Evolutionary conservation across 2,888 invertebrate genomes (phyloP).

Genomic region (Matsumyia berberina): DNA sequence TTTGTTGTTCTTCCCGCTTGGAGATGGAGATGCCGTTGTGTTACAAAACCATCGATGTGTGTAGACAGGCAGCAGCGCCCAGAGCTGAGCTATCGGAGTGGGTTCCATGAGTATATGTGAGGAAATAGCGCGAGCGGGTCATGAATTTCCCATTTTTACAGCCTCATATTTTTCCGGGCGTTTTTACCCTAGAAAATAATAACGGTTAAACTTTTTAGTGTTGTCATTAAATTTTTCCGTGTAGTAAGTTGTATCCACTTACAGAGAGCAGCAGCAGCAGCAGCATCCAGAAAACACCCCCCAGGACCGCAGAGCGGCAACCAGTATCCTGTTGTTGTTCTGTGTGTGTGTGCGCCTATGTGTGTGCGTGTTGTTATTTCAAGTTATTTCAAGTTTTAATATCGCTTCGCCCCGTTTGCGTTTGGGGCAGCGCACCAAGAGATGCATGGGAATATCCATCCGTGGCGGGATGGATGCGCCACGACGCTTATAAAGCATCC

Average conservation of each 20-base stretch:
- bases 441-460: conserved; percentile 67
- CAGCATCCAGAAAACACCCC: conserved; percentile 41
- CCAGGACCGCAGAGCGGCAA: conserved; percentile 55
- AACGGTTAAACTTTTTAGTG: conserved; percentile 84
- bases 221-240: conserved; percentile 84
- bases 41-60: conserved; percentile 72
- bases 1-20: conserved; percentile 40
- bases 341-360: conserved; percentile 36
- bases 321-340: conserved; percentile 74
- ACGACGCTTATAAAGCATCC: conserved; percentile 71
- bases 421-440: conserved; percentile 65
- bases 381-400: conserved; percentile 82
- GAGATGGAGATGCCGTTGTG: conserved; percentile 60
- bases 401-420: conserved; percentile 78
- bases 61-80: conserved; percentile 42
- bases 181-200: conserved; percentile 84
- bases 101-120: conserved; percentile 36
- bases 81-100: conserved; percentile 10
- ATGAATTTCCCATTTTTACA: conserved; percentile 84
- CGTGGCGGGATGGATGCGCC: conserved; percentile 73
- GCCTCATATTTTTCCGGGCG: conserved; percentile 82
- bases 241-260: conserved; percentile 79
- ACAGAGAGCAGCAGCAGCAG: conserved; percentile 38
- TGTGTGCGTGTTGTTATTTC: conserved; percentile 68
- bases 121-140: conserved; percentile 79